Evolutionary conservation across 2,888 invertebrate genomes (phyloP), one percentile per base, ranked within the genome.

Genomic region (Apamea crenata): DNA sequence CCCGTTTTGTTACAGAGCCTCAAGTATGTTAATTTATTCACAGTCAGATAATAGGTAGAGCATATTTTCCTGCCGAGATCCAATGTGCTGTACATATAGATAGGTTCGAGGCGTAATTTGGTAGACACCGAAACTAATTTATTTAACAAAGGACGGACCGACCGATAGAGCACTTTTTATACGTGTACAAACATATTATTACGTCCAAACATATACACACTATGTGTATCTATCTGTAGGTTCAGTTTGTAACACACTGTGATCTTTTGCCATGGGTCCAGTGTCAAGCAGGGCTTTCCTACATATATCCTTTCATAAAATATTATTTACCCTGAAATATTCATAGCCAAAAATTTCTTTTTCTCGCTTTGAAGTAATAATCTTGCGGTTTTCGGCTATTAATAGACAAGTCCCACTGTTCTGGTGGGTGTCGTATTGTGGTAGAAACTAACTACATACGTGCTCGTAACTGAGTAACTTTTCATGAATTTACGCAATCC

Each of bases 91-190:
- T 95, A 95, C 95, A 94, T 96, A 95, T 95, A 96, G 95, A 96
- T 96, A 96, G 95, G 95, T 95, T 93, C 79, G 94, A 95, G 94
- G 97, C 97, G 97, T 97, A 97, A 97, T 97, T 96, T 97, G 97
- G 97, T 97, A 97, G 97, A 97, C 96, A 97, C 97, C 97, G 97
- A 96, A 97, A 95, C 97, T 96, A 97, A 97, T 97, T 97, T 97
- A 97, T 96, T 96, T 97, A 96, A 97, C 97, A 97, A 97, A 97
- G 96, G 96, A 95, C 94, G 93, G 95, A 91, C 95, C 96, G 95
- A 95, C 95, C 94, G 96, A 96, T 96, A 96, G 95, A 95, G 90
- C 94, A 94, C 93, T 96, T 96, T 96, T 96, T 97, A 95, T 96
- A 90, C 91, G 93, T 95, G 94, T 95, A 96, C 95, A 96, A 96